phyloP scores from a whole-genome alignment of 2,888 invertebrate genomes.

The Frankliniella fusca region DNA sequence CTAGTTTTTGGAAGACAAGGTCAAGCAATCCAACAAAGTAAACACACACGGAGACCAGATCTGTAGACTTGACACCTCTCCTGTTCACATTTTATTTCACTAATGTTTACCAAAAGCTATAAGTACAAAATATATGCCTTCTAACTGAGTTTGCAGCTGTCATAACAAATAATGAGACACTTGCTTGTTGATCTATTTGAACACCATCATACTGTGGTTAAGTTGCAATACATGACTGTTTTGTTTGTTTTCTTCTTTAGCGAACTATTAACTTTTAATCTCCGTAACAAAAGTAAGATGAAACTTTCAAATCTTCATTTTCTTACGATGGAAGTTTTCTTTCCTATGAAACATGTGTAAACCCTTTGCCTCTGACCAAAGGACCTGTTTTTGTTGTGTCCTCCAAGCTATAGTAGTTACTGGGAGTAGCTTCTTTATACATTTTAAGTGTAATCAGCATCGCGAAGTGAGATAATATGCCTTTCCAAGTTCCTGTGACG shows the following conservation, averaged over 20 bases:
- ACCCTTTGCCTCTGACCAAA: too few relatives aligned
- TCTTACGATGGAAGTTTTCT: not conserved
- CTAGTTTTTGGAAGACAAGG: not conserved
- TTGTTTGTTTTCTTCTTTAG: not conserved
- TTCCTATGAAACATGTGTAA: not conserved
- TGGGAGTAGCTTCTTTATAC: not conserved
- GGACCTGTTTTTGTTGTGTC: too few relatives aligned
- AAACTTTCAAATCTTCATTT: not conserved
- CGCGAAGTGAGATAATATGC: not conserved
- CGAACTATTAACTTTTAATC: not conserved
- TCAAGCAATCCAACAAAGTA: not conserved
- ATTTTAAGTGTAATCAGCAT: not conserved
- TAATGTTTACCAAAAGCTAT: not conserved
- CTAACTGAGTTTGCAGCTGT: not conserved
- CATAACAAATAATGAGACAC: not conserved
- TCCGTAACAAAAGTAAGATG: not conserved
- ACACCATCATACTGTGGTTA: not conserved
- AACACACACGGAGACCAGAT: not conserved
- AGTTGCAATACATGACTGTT: not conserved
- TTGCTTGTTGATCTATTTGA: not conserved
- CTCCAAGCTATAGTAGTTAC: too few relatives aligned
- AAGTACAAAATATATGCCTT: not conserved
- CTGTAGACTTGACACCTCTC: not conserved
- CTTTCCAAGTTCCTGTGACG: too few relatives aligned
- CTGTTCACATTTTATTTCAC: not conserved